These are phyloP conservation scores for Cancer borealis DNA, from an alignment of 2,888 invertebrate genomes.

Conservation along the genomic window DNA sequence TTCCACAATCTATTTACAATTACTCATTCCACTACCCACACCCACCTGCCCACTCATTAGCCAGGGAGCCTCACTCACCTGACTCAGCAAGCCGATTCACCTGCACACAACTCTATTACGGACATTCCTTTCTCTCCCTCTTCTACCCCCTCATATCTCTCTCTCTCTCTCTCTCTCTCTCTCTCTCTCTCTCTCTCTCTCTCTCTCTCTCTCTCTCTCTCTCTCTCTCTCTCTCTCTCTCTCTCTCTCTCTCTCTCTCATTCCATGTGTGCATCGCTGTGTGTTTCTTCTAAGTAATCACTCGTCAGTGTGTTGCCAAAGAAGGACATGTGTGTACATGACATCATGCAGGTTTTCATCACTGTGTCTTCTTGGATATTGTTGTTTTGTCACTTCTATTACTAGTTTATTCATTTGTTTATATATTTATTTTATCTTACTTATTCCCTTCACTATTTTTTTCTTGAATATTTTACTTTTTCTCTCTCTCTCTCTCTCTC, in stretches of 20 bases:
- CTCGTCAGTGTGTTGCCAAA: background rate
- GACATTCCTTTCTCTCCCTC: conserved; percentile 37
- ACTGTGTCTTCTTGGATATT: background rate
- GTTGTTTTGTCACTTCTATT: background rate
- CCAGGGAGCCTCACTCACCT: background rate
- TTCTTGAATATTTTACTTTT: background rate
- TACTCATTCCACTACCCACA: conserved; percentile 25
- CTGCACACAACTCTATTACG: conserved; percentile 44
- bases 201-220: conserved; percentile 38
- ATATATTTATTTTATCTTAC: background rate
- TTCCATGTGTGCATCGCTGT: background rate
- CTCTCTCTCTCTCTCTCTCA: background rate
- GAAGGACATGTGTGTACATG: background rate
- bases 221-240: background rate
- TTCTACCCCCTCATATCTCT: background rate
- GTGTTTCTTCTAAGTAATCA: background rate
- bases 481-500: background rate
- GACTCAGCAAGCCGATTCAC: conserved; percentile 35
- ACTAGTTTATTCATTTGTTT: background rate
- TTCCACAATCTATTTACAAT: conserved; percentile 35
- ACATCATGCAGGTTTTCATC: background rate
- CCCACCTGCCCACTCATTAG: conserved; percentile 31
- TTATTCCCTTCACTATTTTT: background rate
- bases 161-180: conserved; percentile 33
- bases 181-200: conserved; percentile 41